phyloP scores from a whole-genome alignment of 2,888 invertebrate genomes.

The Trichogramma dendrolimi region DNA sequence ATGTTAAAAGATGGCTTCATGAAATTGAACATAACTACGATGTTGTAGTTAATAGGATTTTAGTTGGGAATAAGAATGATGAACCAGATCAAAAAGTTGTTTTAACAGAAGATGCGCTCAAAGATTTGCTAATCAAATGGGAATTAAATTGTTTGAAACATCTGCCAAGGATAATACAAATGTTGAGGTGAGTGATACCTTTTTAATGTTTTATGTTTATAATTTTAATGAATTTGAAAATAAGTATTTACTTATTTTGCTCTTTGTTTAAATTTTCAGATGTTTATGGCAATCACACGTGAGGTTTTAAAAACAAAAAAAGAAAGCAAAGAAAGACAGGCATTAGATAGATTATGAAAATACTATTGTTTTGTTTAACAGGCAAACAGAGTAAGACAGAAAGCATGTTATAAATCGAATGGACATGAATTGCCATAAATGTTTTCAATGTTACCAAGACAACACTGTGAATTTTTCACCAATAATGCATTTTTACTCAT shows the following conservation, averaged over 20 bases:
- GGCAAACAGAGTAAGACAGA: constrained; percentile 37
- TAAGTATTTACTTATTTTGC: not conserved
- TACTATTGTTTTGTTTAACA: constrained; percentile 37
- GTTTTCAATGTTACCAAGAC: constrained; percentile 34
- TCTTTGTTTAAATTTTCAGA: constrained; percentile 51
- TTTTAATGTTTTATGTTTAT: not conserved
- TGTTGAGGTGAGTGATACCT: constrained; percentile 79
- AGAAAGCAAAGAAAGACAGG: constrained; percentile 73
- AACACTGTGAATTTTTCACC: constrained; percentile 31
- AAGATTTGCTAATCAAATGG: constrained; percentile 96
- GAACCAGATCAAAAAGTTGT: constrained; percentile 93
- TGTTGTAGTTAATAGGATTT: constrained; percentile 93
- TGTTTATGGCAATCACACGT: constrained; percentile 69
- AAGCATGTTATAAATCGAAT: constrained; percentile 35
- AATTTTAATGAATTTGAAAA: not conserved
- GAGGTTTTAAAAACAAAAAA: constrained; percentile 83
- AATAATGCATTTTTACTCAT: constrained; percentile 38
- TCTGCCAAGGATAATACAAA: constrained; percentile 99
- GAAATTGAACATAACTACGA: constrained; percentile 99
- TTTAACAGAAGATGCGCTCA: constrained; percentile 93
- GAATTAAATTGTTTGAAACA: constrained; percentile 94
- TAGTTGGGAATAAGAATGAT: constrained; percentile 97
- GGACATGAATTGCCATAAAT: constrained; percentile 38
- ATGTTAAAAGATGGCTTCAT: constrained; percentile 97
- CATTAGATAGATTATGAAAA: constrained; percentile 41